These are phyloP conservation scores for Aphelocoma californica DNA, from an alignment of 2,797 vertebrate species.

Conservation along the genomic window DNA sequence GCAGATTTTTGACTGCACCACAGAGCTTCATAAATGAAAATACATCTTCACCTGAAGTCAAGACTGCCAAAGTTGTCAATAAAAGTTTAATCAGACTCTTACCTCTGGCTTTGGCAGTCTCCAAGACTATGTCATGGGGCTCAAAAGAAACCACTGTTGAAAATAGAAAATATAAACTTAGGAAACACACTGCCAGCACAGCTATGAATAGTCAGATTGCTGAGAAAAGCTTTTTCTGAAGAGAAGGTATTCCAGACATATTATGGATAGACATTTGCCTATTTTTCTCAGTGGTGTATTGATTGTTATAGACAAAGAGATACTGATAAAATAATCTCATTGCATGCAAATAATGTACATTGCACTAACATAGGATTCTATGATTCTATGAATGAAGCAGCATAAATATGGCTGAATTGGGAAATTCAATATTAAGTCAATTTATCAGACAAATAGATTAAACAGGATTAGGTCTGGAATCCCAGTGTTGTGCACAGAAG, in stretches of 20 bases:
- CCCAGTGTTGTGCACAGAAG: neutral
- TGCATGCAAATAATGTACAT: neutral
- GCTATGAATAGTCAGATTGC: neutral
- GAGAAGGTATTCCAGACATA: neutral
- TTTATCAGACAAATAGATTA: neutral
- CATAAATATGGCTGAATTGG: neutral
- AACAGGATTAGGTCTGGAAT: neutral
- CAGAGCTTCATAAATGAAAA: neutral
- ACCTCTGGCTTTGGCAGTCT: conserved; percentile 20
- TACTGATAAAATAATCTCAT: neutral
- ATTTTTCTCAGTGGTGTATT: neutral
- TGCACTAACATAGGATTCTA: neutral
- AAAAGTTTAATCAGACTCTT: neutral
- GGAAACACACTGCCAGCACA: neutral
- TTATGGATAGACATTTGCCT: neutral
- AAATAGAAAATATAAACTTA: neutral
- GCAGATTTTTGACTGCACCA: neutral
- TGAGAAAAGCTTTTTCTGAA: neutral
- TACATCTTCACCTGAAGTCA: neutral
- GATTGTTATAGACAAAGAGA: neutral
- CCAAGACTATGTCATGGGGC: neutral
- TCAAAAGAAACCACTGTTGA: conserved; percentile 18
- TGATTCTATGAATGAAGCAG: neutral
- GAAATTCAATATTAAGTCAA: neutral
- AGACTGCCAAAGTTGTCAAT: neutral